Percentiles rank a stretch among this genome's conserved stretches.
phyloP scores from a whole-genome alignment of 2,797 vertebrate genomes.

The Taeniopygia guttata region DNA sequence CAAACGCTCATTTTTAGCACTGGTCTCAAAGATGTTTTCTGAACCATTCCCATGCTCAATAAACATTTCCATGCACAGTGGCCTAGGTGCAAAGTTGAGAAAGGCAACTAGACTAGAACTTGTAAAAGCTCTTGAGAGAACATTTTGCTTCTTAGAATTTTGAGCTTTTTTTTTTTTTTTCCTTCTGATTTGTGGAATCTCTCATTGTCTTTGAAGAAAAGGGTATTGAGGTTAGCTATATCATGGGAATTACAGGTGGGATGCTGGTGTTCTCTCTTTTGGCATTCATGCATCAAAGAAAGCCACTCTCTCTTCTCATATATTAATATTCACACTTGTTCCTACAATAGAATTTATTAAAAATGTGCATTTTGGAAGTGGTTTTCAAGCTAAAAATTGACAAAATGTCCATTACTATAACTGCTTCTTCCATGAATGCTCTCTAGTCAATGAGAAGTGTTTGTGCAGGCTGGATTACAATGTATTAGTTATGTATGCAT shows the following conservation, averaged over 20 bases:
- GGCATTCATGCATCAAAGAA: background rate
- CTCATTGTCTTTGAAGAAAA: background rate
- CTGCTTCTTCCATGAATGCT: background rate
- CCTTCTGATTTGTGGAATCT: background rate
- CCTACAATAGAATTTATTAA: background rate
- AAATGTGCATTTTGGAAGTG: background rate
- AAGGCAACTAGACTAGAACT: background rate
- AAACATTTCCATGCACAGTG: background rate
- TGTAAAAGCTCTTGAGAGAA: background rate
- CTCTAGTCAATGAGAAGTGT: background rate
- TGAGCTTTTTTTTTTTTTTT: rapidly evolving
- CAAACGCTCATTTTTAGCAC: background rate
- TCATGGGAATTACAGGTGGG: background rate
- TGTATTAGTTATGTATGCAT: background rate
- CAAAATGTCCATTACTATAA: background rate
- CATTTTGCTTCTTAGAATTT: background rate
- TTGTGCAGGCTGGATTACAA: background rate
- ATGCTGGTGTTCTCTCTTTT: background rate
- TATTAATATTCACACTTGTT: background rate
- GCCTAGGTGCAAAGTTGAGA: background rate
- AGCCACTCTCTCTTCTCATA: background rate
- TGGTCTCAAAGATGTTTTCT: background rate
- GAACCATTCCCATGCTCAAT: rapidly evolving
- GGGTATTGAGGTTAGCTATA: background rate
- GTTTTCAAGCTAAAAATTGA: background rate